Evolutionary conservation across 2,113 vertebrate genomes (phyloP).

Genomic region (Pelecanoides urinatrix): DNA sequence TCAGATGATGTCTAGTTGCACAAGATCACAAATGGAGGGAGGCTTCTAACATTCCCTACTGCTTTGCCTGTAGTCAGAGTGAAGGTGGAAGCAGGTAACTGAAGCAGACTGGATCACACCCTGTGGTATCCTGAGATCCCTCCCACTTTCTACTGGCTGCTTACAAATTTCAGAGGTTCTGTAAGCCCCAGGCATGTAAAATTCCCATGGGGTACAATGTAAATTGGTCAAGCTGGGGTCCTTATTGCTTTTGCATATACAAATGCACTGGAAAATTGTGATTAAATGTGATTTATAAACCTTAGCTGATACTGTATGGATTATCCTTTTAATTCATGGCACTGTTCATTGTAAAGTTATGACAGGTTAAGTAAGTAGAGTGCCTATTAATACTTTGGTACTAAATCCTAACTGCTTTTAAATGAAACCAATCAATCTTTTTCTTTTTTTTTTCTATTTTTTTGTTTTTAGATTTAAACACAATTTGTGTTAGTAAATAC

Average conservation of each 20-base stretch:
- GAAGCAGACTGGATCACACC: background rate
- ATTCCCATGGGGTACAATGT: background rate
- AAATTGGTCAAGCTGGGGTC: background rate
- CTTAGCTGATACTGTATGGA: background rate
- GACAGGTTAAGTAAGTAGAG: background rate
- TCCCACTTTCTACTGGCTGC: background rate
- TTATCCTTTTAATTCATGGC: background rate
- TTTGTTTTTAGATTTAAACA: background rate
- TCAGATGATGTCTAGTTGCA: background rate
- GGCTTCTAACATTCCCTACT: background rate
- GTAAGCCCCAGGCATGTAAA: background rate
- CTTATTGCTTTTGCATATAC: background rate
- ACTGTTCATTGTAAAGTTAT: background rate
- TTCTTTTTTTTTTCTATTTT: background rate
- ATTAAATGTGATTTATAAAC: background rate
- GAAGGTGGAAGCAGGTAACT: background rate
- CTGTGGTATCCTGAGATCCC: background rate
- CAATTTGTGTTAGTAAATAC: background rate
- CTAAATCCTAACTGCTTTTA: background rate
- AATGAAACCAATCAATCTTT: background rate
- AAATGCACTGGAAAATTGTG: background rate
- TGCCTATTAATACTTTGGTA: background rate
- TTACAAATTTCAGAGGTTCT: background rate
- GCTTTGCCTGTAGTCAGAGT: background rate
- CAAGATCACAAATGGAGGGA: background rate